Evolutionary conservation across 2,888 invertebrate species (phyloP), one percentile per base, ranked within the genome.

Genomic region (Dusona sp.): DNA sequence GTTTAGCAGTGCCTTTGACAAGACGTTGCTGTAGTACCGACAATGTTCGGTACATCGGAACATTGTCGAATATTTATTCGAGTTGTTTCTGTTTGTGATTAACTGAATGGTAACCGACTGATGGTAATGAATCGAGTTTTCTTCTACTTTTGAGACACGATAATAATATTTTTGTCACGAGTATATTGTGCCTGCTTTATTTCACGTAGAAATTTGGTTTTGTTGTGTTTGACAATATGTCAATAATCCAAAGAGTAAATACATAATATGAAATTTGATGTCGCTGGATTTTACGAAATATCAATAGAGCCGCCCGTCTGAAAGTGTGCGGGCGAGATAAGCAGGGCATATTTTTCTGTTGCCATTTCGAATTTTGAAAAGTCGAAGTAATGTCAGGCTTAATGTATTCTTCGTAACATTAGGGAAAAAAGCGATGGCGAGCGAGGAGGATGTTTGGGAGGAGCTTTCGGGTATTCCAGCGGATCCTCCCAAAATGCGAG

Each of bases 401-500:
- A 25, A 84, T 86, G 86, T 75, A 74, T 54, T 3, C 25, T 22
- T 84, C 74, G 48, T 81, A 86, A 84, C 68, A 68, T 80, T 67
- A 54, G 8, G 22, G 36, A 25, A 13, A 51, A 64, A 48, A 54
- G 73, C 64, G 19, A 91, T 92, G 91, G 91, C 90, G 57, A 90
- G 90, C 45, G 93, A 92, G 81, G 83, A 83, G 61, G 90, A 91
- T 65, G 96, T 95, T 25, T 97, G 97, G 96, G 95, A 95, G 89
- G 97, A 97, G 93, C 95, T 98, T 80, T 95, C 96, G 6, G 96
- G 96, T 89, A 97, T 98, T 89, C 96, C 96, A 61, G 96, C 97
- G 3, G 98, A 98, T 94, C 97, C 97, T 38, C 97, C 97, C 22
- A 92, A 95, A 88, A 96, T 96, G 96, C 95, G 98, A 83, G 95